A percentile compares a stretch with the other conserved stretches of the same genome.
phyloP scores from a whole-genome alignment of 2,888 invertebrate species.

The Lasius platythorax region DNA sequence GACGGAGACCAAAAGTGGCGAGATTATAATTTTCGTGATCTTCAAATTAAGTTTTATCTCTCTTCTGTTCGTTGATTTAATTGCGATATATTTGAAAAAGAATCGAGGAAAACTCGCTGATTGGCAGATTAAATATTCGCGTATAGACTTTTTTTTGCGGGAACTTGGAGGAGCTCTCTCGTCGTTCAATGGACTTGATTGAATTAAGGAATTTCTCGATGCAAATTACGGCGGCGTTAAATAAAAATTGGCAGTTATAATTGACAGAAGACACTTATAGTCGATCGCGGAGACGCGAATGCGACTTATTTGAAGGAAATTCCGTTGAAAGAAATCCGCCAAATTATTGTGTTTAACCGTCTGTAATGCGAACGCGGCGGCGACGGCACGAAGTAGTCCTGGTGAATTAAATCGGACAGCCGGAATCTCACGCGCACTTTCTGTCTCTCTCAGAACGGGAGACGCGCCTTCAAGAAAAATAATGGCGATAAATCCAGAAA shows the following conservation, averaged over 20 bases:
- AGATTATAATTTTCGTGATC: slow-evolving; percentile 7
- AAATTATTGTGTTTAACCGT: slow-evolving; percentile 35
- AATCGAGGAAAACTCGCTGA: slow-evolving; percentile 33
- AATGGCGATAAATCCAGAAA: slow-evolving; percentile 65
- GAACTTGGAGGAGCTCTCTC: slow-evolving; percentile 41
- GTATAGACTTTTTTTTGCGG: background rate
- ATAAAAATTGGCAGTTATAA: slow-evolving; percentile 52
- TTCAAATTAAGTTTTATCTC: slow-evolving; percentile 32
- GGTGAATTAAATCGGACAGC: slow-evolving; percentile 46
- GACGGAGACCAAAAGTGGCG: slow-evolving; percentile 23
- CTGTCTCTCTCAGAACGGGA: background rate
- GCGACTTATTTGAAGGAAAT: slow-evolving; percentile 50
- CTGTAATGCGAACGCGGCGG: slow-evolving; percentile 16
- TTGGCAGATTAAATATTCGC: slow-evolving; percentile 50
- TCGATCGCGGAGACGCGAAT: slow-evolving; percentile 23
- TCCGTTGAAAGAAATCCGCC: slow-evolving; percentile 26
- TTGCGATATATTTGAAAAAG: slow-evolving; percentile 32
- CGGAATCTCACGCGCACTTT: slow-evolving; percentile 23
- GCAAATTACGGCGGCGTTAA: slow-evolving; percentile 32
- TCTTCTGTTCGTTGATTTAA: slow-evolving; percentile 40
- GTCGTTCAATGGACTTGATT: slow-evolving; percentile 44
- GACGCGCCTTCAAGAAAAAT: slow-evolving; percentile 52
- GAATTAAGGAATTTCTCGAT: slow-evolving; percentile 55
- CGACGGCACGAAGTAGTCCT: slow-evolving; percentile 42
- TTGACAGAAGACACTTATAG: slow-evolving; percentile 47